A percentile compares a stretch with the other conserved stretches of the same genome.
phyloP scores from a whole-genome alignment of 2,797 vertebrate genomes.

The Cottoperca gobio region DNA sequence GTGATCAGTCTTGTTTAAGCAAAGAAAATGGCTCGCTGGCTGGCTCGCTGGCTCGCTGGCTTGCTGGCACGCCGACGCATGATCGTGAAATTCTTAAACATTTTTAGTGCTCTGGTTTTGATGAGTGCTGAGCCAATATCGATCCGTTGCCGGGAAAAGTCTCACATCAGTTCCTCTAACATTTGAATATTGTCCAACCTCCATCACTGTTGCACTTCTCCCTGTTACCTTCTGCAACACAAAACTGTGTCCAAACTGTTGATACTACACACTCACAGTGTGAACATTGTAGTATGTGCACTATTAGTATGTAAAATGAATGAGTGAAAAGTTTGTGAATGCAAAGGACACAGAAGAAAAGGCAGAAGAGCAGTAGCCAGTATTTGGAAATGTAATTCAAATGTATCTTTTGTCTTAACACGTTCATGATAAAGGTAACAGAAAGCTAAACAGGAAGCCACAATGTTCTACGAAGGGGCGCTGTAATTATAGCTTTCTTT shows the following conservation, averaged over 20 bases:
- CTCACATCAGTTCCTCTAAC: conserved; percentile 8
- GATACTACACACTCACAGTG: neutral
- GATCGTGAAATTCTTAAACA: conserved; percentile 1
- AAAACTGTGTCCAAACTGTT: neutral
- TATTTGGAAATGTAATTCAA: neutral
- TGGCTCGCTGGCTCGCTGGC: too few relatives aligned
- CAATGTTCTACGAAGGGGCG: neutral
- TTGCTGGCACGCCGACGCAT: neutral
- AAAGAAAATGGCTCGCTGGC: too few relatives aligned
- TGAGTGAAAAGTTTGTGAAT: neutral
- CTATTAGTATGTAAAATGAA: neutral
- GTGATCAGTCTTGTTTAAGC: conserved; percentile 4
- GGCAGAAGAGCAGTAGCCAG: too few relatives aligned
- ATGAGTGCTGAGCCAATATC: conserved; percentile 21
- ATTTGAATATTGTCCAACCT: conserved; percentile 20
- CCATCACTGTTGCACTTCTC: conserved; percentile 5
- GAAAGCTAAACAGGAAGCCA: neutral
- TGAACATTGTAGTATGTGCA: neutral
- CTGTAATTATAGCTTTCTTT: neutral
- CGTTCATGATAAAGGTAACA: neutral
- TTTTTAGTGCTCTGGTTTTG: conserved; percentile 18
- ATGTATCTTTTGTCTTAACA: neutral
- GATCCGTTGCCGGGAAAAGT: conserved; percentile 38
- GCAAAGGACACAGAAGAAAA: neutral
- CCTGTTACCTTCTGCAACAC: neutral